Evolutionary conservation across 2,888 invertebrate species (phyloP), one percentile per base, ranked within the genome.

Genomic region (Phyllotreta striolata): DNA sequence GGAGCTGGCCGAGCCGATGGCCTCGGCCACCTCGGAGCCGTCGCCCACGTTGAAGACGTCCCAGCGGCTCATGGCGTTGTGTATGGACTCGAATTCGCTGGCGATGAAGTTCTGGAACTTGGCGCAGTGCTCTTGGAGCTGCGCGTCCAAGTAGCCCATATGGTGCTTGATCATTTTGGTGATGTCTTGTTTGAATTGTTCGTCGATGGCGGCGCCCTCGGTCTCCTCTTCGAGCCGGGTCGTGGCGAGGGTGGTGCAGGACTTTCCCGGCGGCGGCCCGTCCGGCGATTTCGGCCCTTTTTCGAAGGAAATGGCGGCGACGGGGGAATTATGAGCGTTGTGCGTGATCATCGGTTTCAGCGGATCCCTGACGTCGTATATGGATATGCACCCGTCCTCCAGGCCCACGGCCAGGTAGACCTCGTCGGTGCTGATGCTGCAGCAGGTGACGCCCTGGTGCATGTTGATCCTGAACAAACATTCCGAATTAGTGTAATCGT

Each of bases 41-140:
- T 73, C 72, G 2, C 62, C 68, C 8, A 69, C 57, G 8, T 70
- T 75, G 55, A 77, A 72, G 10, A 77, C 62, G 43, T 77, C 73
- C 77, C 77, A 79, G 41, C 78, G 76, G 4, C 73, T 74, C 67
- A 78, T 75, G 8, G 74, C 71, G 10, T 64, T 64, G 44, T 75
- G 72, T 35, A 79, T 73, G 8, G 75, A 74, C 7, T 74, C 72
- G 58, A 79, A 78, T 66, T 80, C 80, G 46, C 72, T 76, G 38
- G 72, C 68, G 12, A 80, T 69, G 59, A 77, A 77, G 2, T 67
- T 69, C 58, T 78, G 74, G 55, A 79, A 73, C 66, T 75, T 77
- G 12, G 63, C 63, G 65, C 78, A 76, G 35, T 80, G 78, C 39
- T 73, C 71, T 1, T 66, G 64, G 41, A 79, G 55, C 55, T 79